phyloP scores from a whole-genome alignment of 2,797 vertebrate genomes.

The Ptychadena robeensis region DNA sequence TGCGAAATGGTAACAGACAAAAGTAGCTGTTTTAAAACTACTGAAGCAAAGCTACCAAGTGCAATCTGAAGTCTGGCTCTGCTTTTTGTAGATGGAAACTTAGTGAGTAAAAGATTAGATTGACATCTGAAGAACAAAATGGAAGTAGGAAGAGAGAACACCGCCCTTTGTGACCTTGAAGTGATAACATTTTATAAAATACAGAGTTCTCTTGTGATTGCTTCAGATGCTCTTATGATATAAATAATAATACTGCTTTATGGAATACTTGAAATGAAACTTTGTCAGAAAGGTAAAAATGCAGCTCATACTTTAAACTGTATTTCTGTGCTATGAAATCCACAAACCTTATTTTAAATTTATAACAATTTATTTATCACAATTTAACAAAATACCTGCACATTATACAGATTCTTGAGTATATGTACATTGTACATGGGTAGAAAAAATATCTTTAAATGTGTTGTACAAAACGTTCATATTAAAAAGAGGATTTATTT shows the following conservation, averaged over 20 bases:
- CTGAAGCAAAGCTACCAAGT: slow-evolving; percentile 62
- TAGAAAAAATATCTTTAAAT: too few relatives aligned
- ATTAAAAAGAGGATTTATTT: too few relatives aligned
- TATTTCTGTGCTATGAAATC: slow-evolving; percentile 22
- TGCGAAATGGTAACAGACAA: slow-evolving; percentile 69
- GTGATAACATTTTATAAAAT: slow-evolving; percentile 52
- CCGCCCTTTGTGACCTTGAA: slow-evolving; percentile 59
- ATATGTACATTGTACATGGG: too few relatives aligned
- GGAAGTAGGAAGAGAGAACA: slow-evolving; percentile 50
- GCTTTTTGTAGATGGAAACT: slow-evolving; percentile 49
- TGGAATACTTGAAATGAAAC: slow-evolving; percentile 21
- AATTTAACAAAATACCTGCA: too few relatives aligned
- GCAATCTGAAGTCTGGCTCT: slow-evolving; percentile 64
- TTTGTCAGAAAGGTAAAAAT: slow-evolving; percentile 35
- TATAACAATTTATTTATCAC: too few relatives aligned
- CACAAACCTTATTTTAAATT: not conserved
- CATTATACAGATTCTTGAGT: too few relatives aligned
- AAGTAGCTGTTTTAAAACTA: slow-evolving; percentile 67
- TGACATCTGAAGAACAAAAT: slow-evolving; percentile 52
- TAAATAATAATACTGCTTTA: slow-evolving; percentile 35
- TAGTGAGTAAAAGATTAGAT: slow-evolving; percentile 54
- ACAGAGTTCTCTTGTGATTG: slow-evolving; percentile 53
- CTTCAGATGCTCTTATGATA: slow-evolving; percentile 48
- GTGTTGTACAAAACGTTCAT: too few relatives aligned
- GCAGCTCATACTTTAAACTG: not conserved